These are phyloP conservation scores for Phrynocephalus vlangalii DNA, from an alignment of 2,797 vertebrate genomes.

Conservation along the genomic window DNA sequence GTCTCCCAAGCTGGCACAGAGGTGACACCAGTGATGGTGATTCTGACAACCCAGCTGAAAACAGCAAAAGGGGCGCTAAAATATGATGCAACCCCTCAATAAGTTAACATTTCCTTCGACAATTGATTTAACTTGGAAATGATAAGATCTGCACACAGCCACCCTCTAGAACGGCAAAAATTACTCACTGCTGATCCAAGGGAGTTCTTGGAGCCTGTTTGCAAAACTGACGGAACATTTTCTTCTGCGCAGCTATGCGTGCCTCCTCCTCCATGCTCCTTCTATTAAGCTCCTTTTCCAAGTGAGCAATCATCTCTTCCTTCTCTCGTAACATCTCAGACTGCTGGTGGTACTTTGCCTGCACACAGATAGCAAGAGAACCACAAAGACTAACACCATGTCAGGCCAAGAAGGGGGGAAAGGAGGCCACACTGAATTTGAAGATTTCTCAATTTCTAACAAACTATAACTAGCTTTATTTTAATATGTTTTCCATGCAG, in stretches of 20 bases:
- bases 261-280: slow-evolving; percentile 79
- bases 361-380: background rate
- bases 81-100: background rate
- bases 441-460: background rate
- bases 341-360: slow-evolving; percentile 80
- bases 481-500: background rate
- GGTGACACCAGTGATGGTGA: background rate
- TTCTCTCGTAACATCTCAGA: slow-evolving; percentile 80
- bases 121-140: background rate
- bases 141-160: background rate
- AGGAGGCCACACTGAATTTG: background rate
- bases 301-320: slow-evolving; percentile 73
- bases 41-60: background rate
- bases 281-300: slow-evolving; percentile 83
- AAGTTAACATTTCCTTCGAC: background rate
- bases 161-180: background rate
- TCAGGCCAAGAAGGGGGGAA: background rate
- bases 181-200: slow-evolving; percentile 81
- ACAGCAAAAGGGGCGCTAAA: background rate
- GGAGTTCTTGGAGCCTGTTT: slow-evolving; percentile 73
- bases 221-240: slow-evolving; percentile 80
- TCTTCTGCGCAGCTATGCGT: slow-evolving; percentile 76
- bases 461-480: background rate
- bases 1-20: background rate
- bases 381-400: background rate